phyloP scores from a whole-genome alignment of 2,113 vertebrate genomes.

The Gobius niger region DNA sequence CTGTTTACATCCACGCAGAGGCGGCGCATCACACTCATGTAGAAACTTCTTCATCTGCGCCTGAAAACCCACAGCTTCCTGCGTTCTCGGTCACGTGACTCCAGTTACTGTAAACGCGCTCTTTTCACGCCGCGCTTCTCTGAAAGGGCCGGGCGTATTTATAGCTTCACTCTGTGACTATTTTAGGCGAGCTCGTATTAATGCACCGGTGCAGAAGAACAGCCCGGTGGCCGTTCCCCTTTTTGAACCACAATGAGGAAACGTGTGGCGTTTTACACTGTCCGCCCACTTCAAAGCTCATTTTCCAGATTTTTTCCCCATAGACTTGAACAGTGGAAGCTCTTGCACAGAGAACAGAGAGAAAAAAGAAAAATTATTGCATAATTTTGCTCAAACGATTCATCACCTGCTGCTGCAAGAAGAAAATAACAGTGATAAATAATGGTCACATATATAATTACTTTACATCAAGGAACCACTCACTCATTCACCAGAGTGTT shows the following conservation, averaged over 20 bases:
- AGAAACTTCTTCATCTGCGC: constrained; percentile 11
- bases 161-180: not conserved
- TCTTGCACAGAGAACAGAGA: too few species aligned
- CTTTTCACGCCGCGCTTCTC: not conserved
- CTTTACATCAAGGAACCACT: too few species aligned
- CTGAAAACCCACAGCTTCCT: constrained; percentile 20
- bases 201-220: not conserved
- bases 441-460: too few species aligned
- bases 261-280: too few species aligned
- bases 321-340: too few species aligned
- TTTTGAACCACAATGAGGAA: not conserved
- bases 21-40: constrained; percentile 12
- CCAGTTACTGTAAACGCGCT: not conserved
- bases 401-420: too few species aligned
- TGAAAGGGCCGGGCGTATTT: not conserved
- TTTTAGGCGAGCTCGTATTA: not conserved
- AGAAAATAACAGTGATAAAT: too few species aligned
- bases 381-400: too few species aligned
- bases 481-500: too few species aligned
- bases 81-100: not conserved
- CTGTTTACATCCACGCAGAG: constrained; percentile 17
- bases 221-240: not conserved
- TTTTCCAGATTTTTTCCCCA: too few species aligned
- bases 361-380: too few species aligned
- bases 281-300: too few species aligned